Evolutionary conservation across 2,113 vertebrate genomes (phyloP).

Genomic region (Galemys pyrenaicus): DNA sequence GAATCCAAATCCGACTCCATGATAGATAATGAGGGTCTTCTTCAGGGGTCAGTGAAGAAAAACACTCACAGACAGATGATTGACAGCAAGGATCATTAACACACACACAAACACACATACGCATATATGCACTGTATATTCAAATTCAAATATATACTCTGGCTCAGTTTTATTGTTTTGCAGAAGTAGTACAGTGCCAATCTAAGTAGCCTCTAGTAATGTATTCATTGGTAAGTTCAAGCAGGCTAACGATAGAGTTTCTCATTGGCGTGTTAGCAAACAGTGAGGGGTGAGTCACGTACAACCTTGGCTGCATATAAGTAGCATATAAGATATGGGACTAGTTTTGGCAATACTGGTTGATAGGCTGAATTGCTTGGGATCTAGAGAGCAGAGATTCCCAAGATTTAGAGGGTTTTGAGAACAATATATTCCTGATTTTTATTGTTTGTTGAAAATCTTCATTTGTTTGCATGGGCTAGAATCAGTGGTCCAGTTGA

Average conservation of each 20-base stretch:
- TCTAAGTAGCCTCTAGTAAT: background rate
- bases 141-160: background rate
- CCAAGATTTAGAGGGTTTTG: background rate
- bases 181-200: background rate
- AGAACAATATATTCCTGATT: background rate
- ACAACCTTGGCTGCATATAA: background rate
- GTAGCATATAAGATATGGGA: background rate
- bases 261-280: background rate
- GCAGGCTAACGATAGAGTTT: background rate
- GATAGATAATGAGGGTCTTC: background rate
- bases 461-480: background rate
- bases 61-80: background rate
- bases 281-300: background rate
- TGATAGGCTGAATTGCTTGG: background rate
- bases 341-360: background rate
- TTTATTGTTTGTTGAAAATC: slow-evolving; percentile 1
- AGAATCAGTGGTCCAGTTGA: background rate
- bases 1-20: background rate
- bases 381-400: background rate
- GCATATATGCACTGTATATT: no score
- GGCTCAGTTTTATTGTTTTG: background rate
- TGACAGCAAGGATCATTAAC: background rate
- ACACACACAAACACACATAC: no score
- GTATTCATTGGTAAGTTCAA: background rate
- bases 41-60: background rate